phyloP scores from a whole-genome alignment of 2,888 invertebrate species.

The Lepidonotus clava region DNA sequence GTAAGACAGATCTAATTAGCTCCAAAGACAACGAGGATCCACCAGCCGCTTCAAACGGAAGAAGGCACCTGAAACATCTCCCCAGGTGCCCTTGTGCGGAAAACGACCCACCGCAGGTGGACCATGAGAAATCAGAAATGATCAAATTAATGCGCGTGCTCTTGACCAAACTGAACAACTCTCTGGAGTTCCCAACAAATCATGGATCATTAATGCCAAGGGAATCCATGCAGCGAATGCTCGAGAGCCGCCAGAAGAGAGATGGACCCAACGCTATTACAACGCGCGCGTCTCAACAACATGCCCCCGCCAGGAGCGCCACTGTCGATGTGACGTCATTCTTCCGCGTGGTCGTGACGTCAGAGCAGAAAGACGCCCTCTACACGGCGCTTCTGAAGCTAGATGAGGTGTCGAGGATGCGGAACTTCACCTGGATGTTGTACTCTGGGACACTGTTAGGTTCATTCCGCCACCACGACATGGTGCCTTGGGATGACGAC shows the following conservation, averaged over 20 bases:
- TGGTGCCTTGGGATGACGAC: conserved; percentile 66
- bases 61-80: neutral
- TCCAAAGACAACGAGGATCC: neutral
- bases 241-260: no score
- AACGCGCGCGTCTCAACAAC: neutral
- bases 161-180: neutral
- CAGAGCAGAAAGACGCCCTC: conserved; percentile 40
- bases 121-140: conserved; percentile 4
- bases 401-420: neutral
- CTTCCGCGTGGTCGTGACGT: conserved; percentile 16
- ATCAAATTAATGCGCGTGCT: neutral
- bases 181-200: neutral
- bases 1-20: no score
- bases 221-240: no score
- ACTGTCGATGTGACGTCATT: neutral
- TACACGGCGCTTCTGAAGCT: conserved; percentile 32
- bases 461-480: conserved; percentile 65
- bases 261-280: no score
- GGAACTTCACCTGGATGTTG: conserved; percentile 60
- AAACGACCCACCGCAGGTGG: neutral
- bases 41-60: no score
- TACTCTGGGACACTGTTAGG: conserved; percentile 64
- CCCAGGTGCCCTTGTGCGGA: neutral
- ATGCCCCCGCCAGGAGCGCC: neutral
- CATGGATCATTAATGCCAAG: no score